Evolutionary conservation across 2,113 vertebrate genomes (phyloP).

Genomic region (Neodontobutis hainanensis): DNA sequence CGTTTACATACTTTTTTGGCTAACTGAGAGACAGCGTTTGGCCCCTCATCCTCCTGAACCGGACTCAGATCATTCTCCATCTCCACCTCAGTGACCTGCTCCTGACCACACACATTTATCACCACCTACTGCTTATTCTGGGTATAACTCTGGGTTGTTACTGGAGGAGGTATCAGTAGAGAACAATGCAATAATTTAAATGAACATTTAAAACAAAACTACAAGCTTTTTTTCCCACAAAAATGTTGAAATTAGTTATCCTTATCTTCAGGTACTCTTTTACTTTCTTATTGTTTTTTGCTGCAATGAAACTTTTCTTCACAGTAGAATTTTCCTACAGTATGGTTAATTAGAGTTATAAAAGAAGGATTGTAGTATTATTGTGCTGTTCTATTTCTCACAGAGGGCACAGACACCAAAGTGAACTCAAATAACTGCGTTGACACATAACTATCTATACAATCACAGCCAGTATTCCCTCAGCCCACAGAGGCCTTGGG

Average conservation of each 20-base stretch:
- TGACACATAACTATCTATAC: slow-evolving; percentile 32
- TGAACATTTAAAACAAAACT: no score
- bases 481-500: slow-evolving; percentile 4
- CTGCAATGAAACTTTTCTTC: no score
- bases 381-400: background rate
- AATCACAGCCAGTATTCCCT: slow-evolving; percentile 3
- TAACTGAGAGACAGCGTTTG: slow-evolving; percentile 75
- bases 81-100: slow-evolving; percentile 70
- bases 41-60: slow-evolving; percentile 74
- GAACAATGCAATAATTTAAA: no score
- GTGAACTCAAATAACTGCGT: slow-evolving; percentile 13
- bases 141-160: slow-evolving; percentile 15
- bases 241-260: no score
- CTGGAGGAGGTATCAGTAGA: no score
- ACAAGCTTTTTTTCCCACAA: no score
- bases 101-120: slow-evolving; percentile 5
- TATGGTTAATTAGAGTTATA: no score
- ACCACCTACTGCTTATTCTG: slow-evolving; percentile 35
- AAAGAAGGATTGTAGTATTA: background rate
- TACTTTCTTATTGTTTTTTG: no score
- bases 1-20: slow-evolving; percentile 74
- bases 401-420: background rate
- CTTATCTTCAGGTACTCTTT: no score
- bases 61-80: slow-evolving; percentile 67
- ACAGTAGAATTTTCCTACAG: no score